Percentiles rank a stretch among this genome's conserved stretches.
Evolutionary conservation across 1,140 invertebrate species (phyloP).

Genomic region (Euschistus heros): DNA sequence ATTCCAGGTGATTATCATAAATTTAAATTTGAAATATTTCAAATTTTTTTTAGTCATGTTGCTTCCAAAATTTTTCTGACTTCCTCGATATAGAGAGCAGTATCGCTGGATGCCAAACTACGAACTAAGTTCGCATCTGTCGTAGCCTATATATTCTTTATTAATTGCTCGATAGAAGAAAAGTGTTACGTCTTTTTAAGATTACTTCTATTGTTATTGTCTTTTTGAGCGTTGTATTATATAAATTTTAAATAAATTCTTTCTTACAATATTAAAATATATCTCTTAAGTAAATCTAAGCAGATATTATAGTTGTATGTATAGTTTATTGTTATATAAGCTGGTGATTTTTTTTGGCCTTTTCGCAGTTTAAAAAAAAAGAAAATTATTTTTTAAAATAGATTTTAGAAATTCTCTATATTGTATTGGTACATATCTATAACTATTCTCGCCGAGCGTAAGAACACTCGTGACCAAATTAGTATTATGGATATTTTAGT

Average conservation of each 20-base stretch:
- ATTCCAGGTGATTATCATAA: not conserved
- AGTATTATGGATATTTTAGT: not conserved
- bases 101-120: slow-evolving; percentile 18
- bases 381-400: slow-evolving; percentile 13
- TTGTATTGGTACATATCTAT: slow-evolving; percentile 24
- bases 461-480: slow-evolving; percentile 2
- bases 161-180: not conserved
- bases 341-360: slow-evolving; percentile 18
- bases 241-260: not conserved
- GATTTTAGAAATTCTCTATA: slow-evolving; percentile 17
- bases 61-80: not conserved
- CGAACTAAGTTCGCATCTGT: not conserved
- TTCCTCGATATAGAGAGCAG: not conserved
- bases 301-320: not conserved
- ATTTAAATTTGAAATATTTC: not conserved
- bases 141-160: not conserved
- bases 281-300: not conserved
- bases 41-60: not conserved
- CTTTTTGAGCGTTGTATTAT: slow-evolving; percentile 7
- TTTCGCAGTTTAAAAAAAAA: slow-evolving; percentile 10
- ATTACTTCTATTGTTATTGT: not conserved
- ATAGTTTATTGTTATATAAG: not conserved
- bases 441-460: not conserved
- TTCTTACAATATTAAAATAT: not conserved
- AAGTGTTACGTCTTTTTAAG: not conserved